Evolutionary conservation across 2,797 vertebrate genomes (phyloP), one percentile per base, ranked within the genome.

Genomic region (Neomorphus geoffroyi): DNA sequence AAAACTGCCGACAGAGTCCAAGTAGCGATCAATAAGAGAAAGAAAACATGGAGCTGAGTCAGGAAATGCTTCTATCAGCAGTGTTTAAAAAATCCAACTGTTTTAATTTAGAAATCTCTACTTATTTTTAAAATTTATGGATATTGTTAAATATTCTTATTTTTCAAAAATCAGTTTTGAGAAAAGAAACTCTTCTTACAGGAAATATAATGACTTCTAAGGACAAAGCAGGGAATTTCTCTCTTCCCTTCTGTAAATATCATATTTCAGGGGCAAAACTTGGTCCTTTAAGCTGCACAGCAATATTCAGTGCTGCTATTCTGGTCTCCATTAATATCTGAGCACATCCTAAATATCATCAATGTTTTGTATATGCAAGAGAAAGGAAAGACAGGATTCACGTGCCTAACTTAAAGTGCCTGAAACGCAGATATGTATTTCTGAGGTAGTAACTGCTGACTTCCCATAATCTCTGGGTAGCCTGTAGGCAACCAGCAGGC

Each of bases 1-100:
- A 16, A 67, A 74, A 69, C 9, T 75, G 19, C 26, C 24, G 81
- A 21, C 0, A 4, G 23, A 79, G 1, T 4, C 28, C 0, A 2
- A 88, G 32, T 22, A 54, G 26, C 80, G 74, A 75, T 21, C 33
- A 90, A 71, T 6, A 11, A 39, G 41, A 87, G 73, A 92, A 70
- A 51, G 7, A 65, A 65, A 89, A 85, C 21, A 6, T 51, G 37
- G 18, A 84, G 3, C 18, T 33, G 46, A 71, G 24, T 45, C 54
- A 66, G 33, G 39, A 92, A 85, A 50, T 48, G 12, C 6, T 88
- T 61, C 33, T 67, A 30, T 32, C 5, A 66, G 2, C 30, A 67
- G 9, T 22, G 6, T 79, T 82, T 37, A 19, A 32, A 90, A 88
- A 53, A 41, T 12, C 2, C 18, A 82, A 2, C 7, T 53, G 10